Percentiles rank a stretch among this genome's conserved stretches.
phyloP scores from a whole-genome alignment of 1,140 invertebrate genomes.

The Schlechtendalia chinensis region DNA sequence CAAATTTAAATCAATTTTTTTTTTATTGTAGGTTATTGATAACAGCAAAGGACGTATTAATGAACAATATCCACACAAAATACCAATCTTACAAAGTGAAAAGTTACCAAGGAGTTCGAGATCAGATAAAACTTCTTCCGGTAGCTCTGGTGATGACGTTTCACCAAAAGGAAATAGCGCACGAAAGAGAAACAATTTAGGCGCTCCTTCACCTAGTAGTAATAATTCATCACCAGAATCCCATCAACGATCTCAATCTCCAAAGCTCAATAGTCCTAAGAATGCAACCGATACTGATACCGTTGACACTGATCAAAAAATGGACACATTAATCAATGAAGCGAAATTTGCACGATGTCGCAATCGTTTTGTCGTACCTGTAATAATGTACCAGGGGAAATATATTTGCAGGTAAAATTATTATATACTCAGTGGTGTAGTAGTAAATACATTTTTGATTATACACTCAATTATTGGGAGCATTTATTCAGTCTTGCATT shows the following conservation, averaged over 20 bases:
- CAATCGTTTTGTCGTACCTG: slow-evolving; percentile 74
- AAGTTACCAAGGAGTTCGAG: neutral
- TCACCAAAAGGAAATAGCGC: neutral
- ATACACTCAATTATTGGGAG: too few species aligned
- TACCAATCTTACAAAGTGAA: slow-evolving; percentile 39
- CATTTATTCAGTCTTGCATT: too few species aligned
- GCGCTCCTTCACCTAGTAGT: slow-evolving; percentile 3
- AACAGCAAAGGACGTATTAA: slow-evolving; percentile 36
- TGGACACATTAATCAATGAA: slow-evolving; percentile 56
- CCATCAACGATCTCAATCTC: slow-evolving; percentile 13
- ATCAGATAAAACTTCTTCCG: neutral
- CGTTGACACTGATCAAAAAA: slow-evolving; percentile 12
- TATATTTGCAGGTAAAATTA: slow-evolving; percentile 62
- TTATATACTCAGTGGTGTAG: too few species aligned
- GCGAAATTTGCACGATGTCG: slow-evolving; percentile 67
- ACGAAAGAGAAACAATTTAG: slow-evolving; percentile 26
- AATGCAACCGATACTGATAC: neutral
- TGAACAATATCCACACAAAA: slow-evolving; percentile 39
- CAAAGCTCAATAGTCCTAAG: slow-evolving; percentile 16
- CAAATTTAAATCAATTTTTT: neutral
- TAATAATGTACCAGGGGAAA: slow-evolving; percentile 76
- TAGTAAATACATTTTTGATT: too few species aligned
- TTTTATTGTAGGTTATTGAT: slow-evolving; percentile 35
- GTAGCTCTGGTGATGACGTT: slow-evolving; percentile 19
- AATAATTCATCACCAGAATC: slow-evolving; percentile 27